Percentiles rank a stretch among this genome's conserved stretches.
Conservation (phyloP, 2,797 vertebrate genomes). For the Coccyzus lansbergi region DNA sequence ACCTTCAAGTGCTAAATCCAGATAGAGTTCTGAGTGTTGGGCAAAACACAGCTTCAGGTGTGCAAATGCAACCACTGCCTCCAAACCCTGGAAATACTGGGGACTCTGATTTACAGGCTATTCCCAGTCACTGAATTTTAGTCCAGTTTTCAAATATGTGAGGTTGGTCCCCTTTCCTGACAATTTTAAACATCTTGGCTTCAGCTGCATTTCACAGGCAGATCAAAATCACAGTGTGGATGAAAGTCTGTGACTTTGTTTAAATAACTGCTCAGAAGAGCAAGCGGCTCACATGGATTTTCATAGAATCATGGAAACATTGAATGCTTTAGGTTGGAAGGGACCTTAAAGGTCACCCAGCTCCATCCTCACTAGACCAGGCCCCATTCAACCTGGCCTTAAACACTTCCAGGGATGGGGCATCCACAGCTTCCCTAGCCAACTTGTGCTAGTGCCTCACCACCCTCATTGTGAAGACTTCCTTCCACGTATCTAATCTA, state of each 20-base stretch:
- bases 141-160: background rate
- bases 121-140: background rate
- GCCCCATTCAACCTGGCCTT: too few species aligned
- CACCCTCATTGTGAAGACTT: too few species aligned
- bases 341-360: too few species aligned
- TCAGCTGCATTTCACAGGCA: background rate
- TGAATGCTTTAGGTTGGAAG: too few species aligned
- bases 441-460: too few species aligned
- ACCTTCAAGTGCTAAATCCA: background rate
- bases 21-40: background rate
- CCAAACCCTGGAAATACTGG: background rate
- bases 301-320: too few species aligned
- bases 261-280: background rate
- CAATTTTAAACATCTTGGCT: background rate
- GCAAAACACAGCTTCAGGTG: background rate
- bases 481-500: too few species aligned
- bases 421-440: too few species aligned
- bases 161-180: background rate
- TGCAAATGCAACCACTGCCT: background rate
- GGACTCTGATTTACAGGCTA: background rate
- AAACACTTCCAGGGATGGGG: too few species aligned
- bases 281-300: background rate
- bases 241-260: background rate
- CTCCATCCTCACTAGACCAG: too few species aligned
- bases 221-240: background rate